Evolutionary conservation across 2,797 vertebrate genomes (phyloP).

Genomic region (Neostethus bicornis): DNA sequence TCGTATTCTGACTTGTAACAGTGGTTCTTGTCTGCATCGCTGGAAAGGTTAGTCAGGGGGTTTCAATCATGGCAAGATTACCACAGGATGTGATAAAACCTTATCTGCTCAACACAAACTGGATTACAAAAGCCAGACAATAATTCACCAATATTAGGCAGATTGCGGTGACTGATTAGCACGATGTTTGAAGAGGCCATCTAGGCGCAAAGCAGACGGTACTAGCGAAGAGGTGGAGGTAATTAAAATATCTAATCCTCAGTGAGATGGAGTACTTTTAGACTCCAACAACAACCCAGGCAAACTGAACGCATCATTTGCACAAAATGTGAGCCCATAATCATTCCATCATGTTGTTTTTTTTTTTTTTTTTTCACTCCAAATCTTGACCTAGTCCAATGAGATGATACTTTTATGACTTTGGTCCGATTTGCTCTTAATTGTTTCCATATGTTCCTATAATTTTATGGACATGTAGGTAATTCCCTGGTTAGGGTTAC

Average conservation of each 20-base stretch:
- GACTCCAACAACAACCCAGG: slow-evolving; percentile 26
- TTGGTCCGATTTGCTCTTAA: slow-evolving; percentile 9
- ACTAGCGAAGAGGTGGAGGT: slow-evolving; percentile 75
- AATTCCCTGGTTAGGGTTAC: slow-evolving; percentile 3
- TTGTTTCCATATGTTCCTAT: slow-evolving; percentile 28
- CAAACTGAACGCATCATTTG: neutral
- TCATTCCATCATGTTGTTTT: slow-evolving; percentile 15
- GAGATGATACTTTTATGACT: slow-evolving; percentile 27
- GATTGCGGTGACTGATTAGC: slow-evolving; percentile 73
- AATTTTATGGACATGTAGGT: slow-evolving; percentile 31
- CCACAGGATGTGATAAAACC: slow-evolving; percentile 63
- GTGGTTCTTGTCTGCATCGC: slow-evolving; percentile 9
- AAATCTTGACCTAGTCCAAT: slow-evolving; percentile 25
- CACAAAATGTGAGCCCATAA: slow-evolving; percentile 3
- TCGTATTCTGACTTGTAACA: slow-evolving; percentile 15
- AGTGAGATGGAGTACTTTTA: slow-evolving; percentile 57
- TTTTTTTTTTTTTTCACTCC: slow-evolving; percentile 27
- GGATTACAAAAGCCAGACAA: slow-evolving; percentile 77
- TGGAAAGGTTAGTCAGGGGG: slow-evolving; percentile 40
- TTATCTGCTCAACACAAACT: slow-evolving; percentile 74
- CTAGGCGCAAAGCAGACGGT: slow-evolving; percentile 69
- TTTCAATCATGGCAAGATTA: slow-evolving; percentile 70
- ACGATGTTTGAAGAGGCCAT: slow-evolving; percentile 71
- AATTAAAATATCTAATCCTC: slow-evolving; percentile 81
- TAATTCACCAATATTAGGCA: slow-evolving; percentile 68